Percentiles rank a stretch among this genome's conserved stretches.
Evolutionary conservation across 2,888 invertebrate genomes (phyloP).

Genomic region (Leuctra nigra): DNA sequence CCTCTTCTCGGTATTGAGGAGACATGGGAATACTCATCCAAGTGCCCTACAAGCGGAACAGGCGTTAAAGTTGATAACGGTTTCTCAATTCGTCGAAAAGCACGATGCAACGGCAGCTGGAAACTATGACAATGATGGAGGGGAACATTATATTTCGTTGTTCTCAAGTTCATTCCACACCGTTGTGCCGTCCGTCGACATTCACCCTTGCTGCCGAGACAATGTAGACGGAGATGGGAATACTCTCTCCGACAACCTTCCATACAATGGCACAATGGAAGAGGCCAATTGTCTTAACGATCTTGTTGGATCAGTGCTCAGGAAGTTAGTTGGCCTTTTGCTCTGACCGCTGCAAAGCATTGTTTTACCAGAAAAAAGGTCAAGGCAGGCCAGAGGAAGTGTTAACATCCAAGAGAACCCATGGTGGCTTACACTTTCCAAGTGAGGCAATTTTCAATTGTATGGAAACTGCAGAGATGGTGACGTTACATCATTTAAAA

Average conservation of each 20-base stretch:
- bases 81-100: neutral
- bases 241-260: neutral
- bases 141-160: neutral
- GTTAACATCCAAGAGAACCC: neutral
- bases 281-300: neutral
- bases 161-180: neutral
- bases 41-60: neutral
- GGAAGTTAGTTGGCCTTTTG: neutral
- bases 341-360: neutral
- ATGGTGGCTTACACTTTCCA: neutral
- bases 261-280: neutral
- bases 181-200: too few species aligned
- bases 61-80: neutral
- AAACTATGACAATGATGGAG: neutral
- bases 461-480: neutral
- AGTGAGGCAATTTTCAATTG: neutral
- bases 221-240: neutral
- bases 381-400: neutral
- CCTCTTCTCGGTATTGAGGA: neutral
- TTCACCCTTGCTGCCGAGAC: too few species aligned
- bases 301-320: neutral
- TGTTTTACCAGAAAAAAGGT: neutral
- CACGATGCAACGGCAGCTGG: neutral
- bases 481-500: neutral
- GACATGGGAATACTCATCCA: neutral